Base-by-base conservation (phyloP, 2,797 vertebrate genomes). In the Acanthiza pusilla region DNA sequence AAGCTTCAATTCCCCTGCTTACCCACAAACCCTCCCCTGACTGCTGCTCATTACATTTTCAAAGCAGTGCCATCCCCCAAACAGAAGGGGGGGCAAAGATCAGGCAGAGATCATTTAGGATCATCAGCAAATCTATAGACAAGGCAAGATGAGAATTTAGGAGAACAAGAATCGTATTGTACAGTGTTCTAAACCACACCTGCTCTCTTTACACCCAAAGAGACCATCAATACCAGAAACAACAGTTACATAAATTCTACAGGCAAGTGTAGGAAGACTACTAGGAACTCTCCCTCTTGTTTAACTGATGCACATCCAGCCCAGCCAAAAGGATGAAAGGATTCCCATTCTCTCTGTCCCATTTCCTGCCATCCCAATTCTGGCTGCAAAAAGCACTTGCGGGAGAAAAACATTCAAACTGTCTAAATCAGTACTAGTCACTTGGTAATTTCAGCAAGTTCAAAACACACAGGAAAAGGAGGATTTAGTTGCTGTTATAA, bases 181-280 rank as follows among this genome's bases (percentile, higher is more conserved):
- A 71, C 0, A 2, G 23, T 26, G 11, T 40, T 48, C 13, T 58
- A 84, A 74, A 50, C 16, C 32, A 68, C 14, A 47, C 1, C 27
- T 61, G 11, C 51, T 73, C 67, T 75, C 63, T 65, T 61, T 47
- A 71, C 16, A 75, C 48, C 4, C 67, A 47, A 23, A 72, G 50
- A 30, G 19, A 42, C 12, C 27, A 25, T 23, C 26, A 36, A 25
- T 51, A 79, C 27, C 60, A 89, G 47, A 22, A 92, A 54, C 21
- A 18, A 16, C 0, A 38, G 29, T 26, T 36, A 57, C 0, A 0
- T 40, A 10, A 81, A 38, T 58, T 82, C 42, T 47, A 34, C 0
- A 51, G 21, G 13, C 29, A 82, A 54, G 11, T 13, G 32, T 2
- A 67, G 19, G 47, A 77, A 42, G 16, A 72, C 32, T 19, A 17